These are phyloP conservation scores for Regulus satrapa DNA, from an alignment of 2,113 vertebrate species.

Conservation along the genomic window DNA sequence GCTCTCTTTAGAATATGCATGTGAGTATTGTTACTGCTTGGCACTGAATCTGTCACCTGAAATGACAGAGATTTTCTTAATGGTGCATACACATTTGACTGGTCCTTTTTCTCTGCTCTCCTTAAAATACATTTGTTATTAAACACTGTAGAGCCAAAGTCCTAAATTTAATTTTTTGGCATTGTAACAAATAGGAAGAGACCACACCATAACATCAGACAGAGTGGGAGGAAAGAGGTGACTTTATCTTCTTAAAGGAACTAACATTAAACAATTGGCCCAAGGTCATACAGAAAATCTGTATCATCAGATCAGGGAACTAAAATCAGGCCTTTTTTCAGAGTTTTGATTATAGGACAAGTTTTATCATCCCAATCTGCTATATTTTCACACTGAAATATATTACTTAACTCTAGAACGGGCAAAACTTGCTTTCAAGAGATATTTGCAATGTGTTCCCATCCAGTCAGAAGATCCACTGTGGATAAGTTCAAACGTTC, in stretches of 20 bases:
- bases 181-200: not conserved
- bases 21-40: not conserved
- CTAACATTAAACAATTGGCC: not conserved
- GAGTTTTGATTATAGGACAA: not conserved
- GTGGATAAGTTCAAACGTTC: not conserved
- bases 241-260: not conserved
- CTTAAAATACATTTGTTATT: not conserved
- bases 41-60: constrained; percentile 31
- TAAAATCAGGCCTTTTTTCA: not conserved
- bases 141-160: not conserved
- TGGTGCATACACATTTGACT: not conserved
- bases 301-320: not conserved
- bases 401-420: not conserved
- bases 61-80: constrained; percentile 43
- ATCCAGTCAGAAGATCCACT: not conserved
- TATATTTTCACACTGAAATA: not conserved
- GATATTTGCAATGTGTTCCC: not conserved
- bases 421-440: not conserved
- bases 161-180: not conserved
- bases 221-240: not conserved
- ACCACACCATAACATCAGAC: not conserved
- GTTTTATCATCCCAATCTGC: not conserved
- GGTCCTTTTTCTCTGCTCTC: not conserved
- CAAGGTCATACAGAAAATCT: not conserved
- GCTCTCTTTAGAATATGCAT: not conserved